Evolutionary conservation across 1,140 invertebrate species (phyloP).

Genomic region (Brevipalpus yothersi): DNA sequence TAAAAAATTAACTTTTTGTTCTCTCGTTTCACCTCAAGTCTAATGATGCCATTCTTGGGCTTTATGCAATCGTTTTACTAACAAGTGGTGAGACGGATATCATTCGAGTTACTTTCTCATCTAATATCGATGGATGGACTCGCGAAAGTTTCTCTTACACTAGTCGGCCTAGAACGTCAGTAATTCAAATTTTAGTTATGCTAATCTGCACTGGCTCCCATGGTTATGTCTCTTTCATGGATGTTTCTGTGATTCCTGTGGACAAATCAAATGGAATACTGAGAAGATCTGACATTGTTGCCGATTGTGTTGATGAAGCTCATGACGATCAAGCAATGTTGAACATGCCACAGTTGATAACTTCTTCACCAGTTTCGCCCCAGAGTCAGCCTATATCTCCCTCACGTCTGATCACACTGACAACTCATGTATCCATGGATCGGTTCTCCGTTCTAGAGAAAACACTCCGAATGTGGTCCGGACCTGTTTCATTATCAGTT

Average conservation of each 20-base stretch:
- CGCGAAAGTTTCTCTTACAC: conserved; percentile 1
- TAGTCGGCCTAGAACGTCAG: neutral
- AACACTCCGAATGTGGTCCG: conserved; percentile 13
- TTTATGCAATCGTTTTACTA: conserved; percentile 4
- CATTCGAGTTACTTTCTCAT: conserved; percentile 11
- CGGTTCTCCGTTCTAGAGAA: conserved; percentile 13
- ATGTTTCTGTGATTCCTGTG: conserved; percentile 4
- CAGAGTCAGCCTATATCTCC: no score
- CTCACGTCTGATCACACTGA: conserved; percentile 10
- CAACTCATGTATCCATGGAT: conserved; percentile 17
- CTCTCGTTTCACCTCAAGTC: neutral
- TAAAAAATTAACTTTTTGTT: neutral
- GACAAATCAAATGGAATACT: neutral
- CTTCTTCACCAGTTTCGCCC: no score
- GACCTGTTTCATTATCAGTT: conserved; percentile 15
- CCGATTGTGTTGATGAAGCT: neutral
- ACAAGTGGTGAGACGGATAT: neutral
- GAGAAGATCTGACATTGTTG: neutral
- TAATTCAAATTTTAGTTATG: conserved; percentile 12
- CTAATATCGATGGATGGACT: conserved; percentile 11
- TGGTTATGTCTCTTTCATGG: conserved; percentile 13
- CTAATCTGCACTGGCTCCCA: conserved; percentile 13
- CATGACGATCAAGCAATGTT: neutral
- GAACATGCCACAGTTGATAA: neutral
- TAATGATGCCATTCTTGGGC: conserved; percentile 3